These are phyloP conservation scores for Megamerina dolium DNA, from an alignment of 2,888 invertebrate genomes.

Conservation along the genomic window DNA sequence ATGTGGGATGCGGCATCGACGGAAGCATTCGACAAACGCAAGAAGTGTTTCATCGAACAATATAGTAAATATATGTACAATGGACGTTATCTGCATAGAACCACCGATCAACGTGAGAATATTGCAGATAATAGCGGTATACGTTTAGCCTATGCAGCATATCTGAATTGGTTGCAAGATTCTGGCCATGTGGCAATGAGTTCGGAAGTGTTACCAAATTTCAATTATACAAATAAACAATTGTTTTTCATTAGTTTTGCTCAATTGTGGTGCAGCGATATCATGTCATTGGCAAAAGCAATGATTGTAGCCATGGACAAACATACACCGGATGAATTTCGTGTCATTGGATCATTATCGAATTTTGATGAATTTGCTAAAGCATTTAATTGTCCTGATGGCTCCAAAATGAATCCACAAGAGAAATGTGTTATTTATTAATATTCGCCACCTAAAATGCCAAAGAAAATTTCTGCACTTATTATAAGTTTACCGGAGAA, in stretches of 20 bases:
- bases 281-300: no score
- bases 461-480: no score
- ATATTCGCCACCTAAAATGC: no score
- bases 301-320: no score
- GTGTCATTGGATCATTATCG: constrained; percentile 33
- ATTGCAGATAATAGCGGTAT: constrained; percentile 27
- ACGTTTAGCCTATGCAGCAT: constrained; percentile 23
- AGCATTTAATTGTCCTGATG: constrained; percentile 30
- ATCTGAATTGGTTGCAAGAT: constrained; percentile 22
- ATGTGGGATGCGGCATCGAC: constrained; percentile 26
- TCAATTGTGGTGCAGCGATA: no score
- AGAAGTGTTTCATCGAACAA: constrained; percentile 24
- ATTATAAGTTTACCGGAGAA: no score
- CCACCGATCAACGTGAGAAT: constrained; percentile 20
- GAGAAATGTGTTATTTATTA: constrained; percentile 36
- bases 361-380: constrained; percentile 34
- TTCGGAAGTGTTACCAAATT: constrained; percentile 20
- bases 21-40: constrained; percentile 19
- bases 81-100: constrained; percentile 21
- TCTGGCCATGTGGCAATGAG: constrained; percentile 13
- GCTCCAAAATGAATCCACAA: constrained; percentile 36
- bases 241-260: constrained; percentile 26
- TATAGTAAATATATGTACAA: constrained; percentile 24
- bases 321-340: constrained; percentile 32
- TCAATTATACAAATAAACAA: constrained; percentile 21